These are phyloP conservation scores for Diorhabda sublineata DNA, from an alignment of 1,140 invertebrate genomes.

Conservation along the genomic window DNA sequence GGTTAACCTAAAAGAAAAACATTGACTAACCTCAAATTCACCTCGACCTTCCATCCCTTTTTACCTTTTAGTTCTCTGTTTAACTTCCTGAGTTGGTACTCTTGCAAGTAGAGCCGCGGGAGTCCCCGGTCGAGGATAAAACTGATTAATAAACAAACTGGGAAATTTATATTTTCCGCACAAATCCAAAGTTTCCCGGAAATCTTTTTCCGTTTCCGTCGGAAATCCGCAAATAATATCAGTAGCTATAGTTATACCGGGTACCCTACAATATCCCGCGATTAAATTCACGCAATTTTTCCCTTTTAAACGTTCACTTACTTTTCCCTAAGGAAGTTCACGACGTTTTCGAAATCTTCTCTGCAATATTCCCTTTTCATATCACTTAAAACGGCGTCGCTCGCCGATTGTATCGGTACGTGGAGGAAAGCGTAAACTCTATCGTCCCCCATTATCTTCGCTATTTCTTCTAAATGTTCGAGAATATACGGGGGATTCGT, in stretches of 20 bases:
- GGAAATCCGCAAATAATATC: slow-evolving; percentile 99
- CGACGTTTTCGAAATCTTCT: slow-evolving; percentile 85
- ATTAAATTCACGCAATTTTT: neutral
- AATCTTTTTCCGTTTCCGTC: slow-evolving; percentile 89
- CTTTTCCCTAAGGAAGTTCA: slow-evolving; percentile 75
- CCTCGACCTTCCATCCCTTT: neutral
- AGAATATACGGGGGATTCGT: slow-evolving; percentile 98
- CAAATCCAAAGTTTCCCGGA: slow-evolving; percentile 81
- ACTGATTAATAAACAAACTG: slow-evolving; percentile 96
- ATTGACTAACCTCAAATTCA: neutral
- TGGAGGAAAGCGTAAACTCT: slow-evolving; percentile 94
- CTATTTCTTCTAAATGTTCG: slow-evolving; percentile 89
- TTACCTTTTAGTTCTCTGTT: slow-evolving; percentile 75
- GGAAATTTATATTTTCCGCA: slow-evolving; percentile 89
- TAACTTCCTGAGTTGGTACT: slow-evolving; percentile 80
- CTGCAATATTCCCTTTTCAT: slow-evolving; percentile 95
- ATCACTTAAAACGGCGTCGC: slow-evolving; percentile 86
- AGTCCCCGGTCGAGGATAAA: slow-evolving; percentile 92
- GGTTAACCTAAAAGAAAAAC: slow-evolving; percentile 54
- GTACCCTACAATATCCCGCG: slow-evolving; percentile 57
- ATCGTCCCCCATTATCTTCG: slow-evolving; percentile 82
- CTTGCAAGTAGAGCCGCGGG: slow-evolving; percentile 86
- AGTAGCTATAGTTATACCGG: slow-evolving; percentile 89
- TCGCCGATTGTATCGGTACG: slow-evolving; percentile 95
- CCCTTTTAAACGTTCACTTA: slow-evolving; percentile 41